Conservation (phyloP, 2,113 vertebrate species). For the Mesoclemmys tuberculata region DNA sequence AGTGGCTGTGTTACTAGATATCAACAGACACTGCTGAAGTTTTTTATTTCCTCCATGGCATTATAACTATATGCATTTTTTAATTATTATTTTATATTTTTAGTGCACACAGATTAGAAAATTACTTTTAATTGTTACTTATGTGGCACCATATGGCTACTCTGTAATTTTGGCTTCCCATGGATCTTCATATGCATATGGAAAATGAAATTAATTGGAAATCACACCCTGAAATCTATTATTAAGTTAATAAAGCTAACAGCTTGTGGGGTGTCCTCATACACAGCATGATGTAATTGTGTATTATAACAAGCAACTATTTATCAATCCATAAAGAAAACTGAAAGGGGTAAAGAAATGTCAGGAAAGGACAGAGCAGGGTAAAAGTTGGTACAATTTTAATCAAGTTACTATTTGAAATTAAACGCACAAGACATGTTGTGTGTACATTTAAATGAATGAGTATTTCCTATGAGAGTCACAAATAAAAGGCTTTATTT, state of each 20-base stretch:
- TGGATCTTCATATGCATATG: constrained; percentile 68
- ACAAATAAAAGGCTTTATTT: background rate
- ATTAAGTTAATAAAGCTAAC: constrained; percentile 81
- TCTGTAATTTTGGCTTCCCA: constrained; percentile 77
- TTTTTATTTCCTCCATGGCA: constrained; percentile 65
- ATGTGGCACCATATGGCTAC: constrained; percentile 79
- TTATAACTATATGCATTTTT: constrained; percentile 60
- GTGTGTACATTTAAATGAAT: background rate
- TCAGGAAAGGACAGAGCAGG: background rate
- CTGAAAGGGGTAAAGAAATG: constrained; percentile 42
- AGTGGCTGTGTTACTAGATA: constrained; percentile 28
- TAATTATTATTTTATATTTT: background rate
- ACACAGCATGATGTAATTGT: constrained; percentile 67
- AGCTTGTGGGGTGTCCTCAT: constrained; percentile 78
- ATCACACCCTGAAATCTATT: constrained; percentile 82
- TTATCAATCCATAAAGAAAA: constrained; percentile 49
- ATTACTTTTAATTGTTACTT: constrained; percentile 86
- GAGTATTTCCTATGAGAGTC: background rate
- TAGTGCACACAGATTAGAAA: constrained; percentile 77
- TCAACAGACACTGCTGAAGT: constrained; percentile 42
- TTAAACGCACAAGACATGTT: background rate
- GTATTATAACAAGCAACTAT: constrained; percentile 55
- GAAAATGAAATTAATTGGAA: constrained; percentile 83
- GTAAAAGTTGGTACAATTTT: background rate
- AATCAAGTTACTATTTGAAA: background rate